phyloP scores from a whole-genome alignment of 2,888 invertebrate species.

The Panorpa germanica region DNA sequence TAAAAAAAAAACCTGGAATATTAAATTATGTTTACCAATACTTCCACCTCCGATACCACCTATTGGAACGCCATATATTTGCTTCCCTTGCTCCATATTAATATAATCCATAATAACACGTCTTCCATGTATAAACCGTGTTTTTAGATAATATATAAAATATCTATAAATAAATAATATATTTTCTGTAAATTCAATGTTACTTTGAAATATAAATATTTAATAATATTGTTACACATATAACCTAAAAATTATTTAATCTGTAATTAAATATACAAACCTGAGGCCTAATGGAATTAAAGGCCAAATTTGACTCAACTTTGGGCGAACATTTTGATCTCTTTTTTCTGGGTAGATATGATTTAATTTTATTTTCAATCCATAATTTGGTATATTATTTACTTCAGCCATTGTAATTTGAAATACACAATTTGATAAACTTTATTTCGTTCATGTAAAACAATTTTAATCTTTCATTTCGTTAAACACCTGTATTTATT shows the following conservation, averaged over 20 bases:
- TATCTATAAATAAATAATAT: slow-evolving; percentile 8
- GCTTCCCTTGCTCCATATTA: slow-evolving; percentile 46
- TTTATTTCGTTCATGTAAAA: too few species aligned
- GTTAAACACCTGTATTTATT: too few species aligned
- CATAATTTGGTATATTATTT: slow-evolving; percentile 33
- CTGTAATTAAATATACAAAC: slow-evolving; percentile 23
- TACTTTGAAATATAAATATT: background rate
- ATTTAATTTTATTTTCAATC: slow-evolving; percentile 53
- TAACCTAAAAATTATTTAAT: slow-evolving; percentile 30
- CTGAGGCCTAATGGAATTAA: slow-evolving; percentile 52
- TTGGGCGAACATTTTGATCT: slow-evolving; percentile 42
- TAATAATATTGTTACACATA: slow-evolving; percentile 17
- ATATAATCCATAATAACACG: slow-evolving; percentile 67
- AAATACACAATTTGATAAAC: slow-evolving; percentile 7
- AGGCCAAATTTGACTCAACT: slow-evolving; percentile 45
- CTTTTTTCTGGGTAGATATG: slow-evolving; percentile 58
- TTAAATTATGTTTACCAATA: background rate
- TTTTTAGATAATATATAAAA: slow-evolving; percentile 6
- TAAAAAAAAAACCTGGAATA: too few species aligned
- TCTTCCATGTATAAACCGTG: slow-evolving; percentile 23
- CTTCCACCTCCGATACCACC: slow-evolving; percentile 56
- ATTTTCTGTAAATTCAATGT: background rate
- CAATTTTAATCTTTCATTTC: too few species aligned
- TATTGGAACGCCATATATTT: slow-evolving; percentile 77
- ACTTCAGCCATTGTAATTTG: slow-evolving; percentile 14